phyloP scores from a whole-genome alignment of 1,140 invertebrate species.

The Penaeus japonicus region DNA sequence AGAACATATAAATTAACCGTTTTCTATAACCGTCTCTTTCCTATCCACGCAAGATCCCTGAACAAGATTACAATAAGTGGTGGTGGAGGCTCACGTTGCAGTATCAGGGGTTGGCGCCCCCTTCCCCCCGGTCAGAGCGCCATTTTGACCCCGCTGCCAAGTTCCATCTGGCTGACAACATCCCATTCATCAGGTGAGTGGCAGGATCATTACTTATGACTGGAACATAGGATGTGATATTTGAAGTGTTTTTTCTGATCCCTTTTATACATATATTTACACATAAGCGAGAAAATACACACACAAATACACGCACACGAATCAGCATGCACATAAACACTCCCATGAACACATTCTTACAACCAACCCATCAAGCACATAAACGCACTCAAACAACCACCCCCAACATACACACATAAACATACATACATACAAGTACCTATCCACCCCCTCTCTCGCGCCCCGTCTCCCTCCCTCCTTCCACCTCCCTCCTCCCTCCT shows the following conservation, averaged over 20 bases:
- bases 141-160: constrained; percentile 38
- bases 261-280: neutral
- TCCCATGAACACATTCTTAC: too few species aligned
- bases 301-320: too few species aligned
- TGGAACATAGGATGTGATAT: neutral
- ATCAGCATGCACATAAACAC: too few species aligned
- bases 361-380: too few species aligned
- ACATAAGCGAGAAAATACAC: too few species aligned
- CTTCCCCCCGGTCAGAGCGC: neutral
- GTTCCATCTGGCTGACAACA: constrained; percentile 41
- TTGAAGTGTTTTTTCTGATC: neutral
- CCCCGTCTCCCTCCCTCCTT: neutral
- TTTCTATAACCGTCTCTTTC: too few species aligned
- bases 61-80: constrained; percentile 13
- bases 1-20: too few species aligned
- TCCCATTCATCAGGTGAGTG: constrained; percentile 34
- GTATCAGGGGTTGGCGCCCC: constrained; percentile 32
- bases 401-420: too few species aligned
- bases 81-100: constrained; percentile 2
- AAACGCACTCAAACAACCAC: too few species aligned
- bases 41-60: neutral
- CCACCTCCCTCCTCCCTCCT: neutral
- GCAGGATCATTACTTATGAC: neutral
- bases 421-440: too few species aligned
- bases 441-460: too few species aligned